phyloP scores from a whole-genome alignment of 2,113 vertebrate genomes.

The Bagarius yarrelli region DNA sequence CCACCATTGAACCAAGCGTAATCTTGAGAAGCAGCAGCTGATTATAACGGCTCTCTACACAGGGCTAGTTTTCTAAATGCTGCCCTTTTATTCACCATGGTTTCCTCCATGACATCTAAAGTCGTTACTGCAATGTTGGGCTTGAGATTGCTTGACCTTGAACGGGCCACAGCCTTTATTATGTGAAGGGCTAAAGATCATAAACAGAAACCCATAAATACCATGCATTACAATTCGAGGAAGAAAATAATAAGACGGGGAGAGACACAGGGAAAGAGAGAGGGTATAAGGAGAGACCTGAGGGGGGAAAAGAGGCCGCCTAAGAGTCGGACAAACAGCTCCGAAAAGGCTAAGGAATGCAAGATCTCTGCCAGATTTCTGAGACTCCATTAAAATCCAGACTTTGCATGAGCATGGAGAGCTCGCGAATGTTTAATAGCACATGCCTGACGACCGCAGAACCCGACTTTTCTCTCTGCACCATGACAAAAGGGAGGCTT shows the following conservation, averaged over 20 bases:
- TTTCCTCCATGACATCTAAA: not conserved
- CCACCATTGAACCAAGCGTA: not conserved
- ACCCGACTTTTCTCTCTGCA: conserved; percentile 4
- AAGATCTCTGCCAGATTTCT: conserved; percentile 37
- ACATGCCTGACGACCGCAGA: not conserved
- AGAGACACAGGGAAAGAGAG: not conserved
- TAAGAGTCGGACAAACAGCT: conserved; percentile 41
- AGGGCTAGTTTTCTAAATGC: not conserved
- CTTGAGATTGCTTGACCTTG: not conserved
- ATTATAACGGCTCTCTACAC: not conserved
- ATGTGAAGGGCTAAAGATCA: not conserved
- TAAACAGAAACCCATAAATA: conserved; percentile 34
- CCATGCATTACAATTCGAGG: conserved; percentile 15
- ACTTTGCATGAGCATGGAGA: conserved; percentile 1
- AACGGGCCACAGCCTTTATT: not conserved
- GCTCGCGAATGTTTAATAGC: conserved; percentile 30
- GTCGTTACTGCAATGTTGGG: not conserved
- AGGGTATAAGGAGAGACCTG: not conserved
- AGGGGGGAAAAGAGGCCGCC: conserved; percentile 23
- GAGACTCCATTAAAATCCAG: conserved; percentile 50
- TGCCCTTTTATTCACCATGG: not conserved
- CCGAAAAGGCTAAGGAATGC: conserved; percentile 44
- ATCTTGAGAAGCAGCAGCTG: not conserved
- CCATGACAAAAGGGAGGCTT: conserved; percentile 22
- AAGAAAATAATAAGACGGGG: conserved; percentile 5